A percentile compares a stretch with the other conserved stretches of the same genome.
Conservation (phyloP, 2,113 vertebrate genomes). For the Micronisus gabar region DNA sequence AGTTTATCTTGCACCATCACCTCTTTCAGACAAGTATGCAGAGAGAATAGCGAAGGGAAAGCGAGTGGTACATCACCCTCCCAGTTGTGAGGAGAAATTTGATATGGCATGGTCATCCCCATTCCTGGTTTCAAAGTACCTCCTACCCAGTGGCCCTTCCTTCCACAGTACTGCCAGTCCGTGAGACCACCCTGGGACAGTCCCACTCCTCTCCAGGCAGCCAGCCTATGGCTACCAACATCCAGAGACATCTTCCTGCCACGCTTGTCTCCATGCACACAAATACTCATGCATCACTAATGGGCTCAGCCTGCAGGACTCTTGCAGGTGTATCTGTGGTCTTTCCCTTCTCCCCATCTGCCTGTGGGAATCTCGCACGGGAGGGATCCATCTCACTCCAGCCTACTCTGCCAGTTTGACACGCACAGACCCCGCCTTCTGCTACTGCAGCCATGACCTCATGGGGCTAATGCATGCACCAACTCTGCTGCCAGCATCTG, state of each 20-base stretch:
- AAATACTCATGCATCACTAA: not conserved
- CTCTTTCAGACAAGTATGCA: not conserved
- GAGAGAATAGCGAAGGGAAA: not conserved
- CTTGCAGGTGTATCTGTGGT: not conserved
- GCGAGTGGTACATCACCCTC: not conserved
- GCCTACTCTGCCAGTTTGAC: not conserved
- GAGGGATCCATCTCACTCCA: not conserved
- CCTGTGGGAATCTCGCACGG: not conserved
- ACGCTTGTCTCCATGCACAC: not conserved
- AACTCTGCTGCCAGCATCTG: not conserved
- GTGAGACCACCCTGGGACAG: not conserved
- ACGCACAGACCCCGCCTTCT: not conserved
- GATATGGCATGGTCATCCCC: not conserved
- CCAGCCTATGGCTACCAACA: not conserved
- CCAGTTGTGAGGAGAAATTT: not conserved
- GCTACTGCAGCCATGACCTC: not conserved
- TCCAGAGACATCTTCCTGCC: not conserved
- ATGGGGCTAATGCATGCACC: fast-evolving
- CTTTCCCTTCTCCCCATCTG: not conserved
- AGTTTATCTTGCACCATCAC: not conserved
- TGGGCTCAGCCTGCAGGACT: not conserved
- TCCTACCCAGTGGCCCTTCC: not conserved
- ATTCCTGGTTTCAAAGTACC: not conserved
- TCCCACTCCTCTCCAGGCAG: not conserved
- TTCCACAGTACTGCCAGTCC: not conserved